A percentile compares a stretch with the other conserved stretches of the same genome.
phyloP scores from a whole-genome alignment of 2,113 vertebrate genomes.

The Psittacula cyanocephala region DNA sequence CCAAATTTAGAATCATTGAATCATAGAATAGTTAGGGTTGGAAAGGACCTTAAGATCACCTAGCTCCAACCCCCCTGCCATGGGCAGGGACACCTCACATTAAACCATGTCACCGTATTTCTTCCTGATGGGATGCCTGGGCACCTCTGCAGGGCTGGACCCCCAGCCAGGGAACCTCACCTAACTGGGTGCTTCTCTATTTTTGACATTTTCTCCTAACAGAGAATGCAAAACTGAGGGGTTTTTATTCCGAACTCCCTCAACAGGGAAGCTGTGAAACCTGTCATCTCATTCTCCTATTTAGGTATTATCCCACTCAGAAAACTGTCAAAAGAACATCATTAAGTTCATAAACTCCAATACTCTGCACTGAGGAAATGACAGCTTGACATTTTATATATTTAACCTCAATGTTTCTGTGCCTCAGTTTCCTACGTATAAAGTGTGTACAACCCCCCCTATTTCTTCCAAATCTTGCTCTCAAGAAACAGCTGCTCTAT shows the following conservation, averaged over 20 bases:
- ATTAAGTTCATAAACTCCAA: conserved; percentile 16
- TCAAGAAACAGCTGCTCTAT: not conserved
- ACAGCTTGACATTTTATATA: not conserved
- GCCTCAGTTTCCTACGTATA: conserved; percentile 10
- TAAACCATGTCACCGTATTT: not conserved
- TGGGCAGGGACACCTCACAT: no score
- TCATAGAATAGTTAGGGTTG: no score
- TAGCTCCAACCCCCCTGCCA: no score
- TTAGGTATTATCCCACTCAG: conserved; percentile 43
- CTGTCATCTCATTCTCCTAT: conserved; percentile 31
- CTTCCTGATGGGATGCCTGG: not conserved
- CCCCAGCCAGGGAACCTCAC: not conserved
- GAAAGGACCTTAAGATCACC: no score
- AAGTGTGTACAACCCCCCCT: not conserved
- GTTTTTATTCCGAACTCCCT: not conserved
- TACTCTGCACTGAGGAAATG: not conserved
- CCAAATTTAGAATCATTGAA: not conserved
- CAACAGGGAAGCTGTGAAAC: conserved; percentile 31
- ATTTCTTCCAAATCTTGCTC: not conserved
- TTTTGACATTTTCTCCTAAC: not conserved
- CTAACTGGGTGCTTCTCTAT: not conserved
- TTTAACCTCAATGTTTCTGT: not conserved
- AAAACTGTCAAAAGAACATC: conserved; percentile 45
- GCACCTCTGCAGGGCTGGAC: not conserved
- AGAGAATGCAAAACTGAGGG: not conserved